Evolutionary conservation across 1,140 invertebrate species (phyloP), one percentile per base, ranked within the genome.

Genomic region (Pseudomyrmex concolor): DNA sequence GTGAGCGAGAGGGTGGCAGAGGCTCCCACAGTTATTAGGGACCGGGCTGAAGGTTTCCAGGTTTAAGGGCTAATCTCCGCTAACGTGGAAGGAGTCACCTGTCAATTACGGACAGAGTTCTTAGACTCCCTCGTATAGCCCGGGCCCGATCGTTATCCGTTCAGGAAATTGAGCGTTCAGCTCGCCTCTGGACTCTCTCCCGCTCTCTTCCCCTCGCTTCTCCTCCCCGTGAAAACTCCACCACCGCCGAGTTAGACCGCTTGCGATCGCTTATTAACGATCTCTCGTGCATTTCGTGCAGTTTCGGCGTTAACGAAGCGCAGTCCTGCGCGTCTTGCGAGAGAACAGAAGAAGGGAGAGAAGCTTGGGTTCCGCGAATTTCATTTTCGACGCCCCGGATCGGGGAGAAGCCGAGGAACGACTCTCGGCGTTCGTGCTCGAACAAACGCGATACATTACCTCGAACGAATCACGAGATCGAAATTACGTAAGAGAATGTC

Each of bases 41-140:
- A n/a, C 45, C 10, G 62, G 17, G 17, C 48, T 10, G 77, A 34
- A 59, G 54, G 82, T 85, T 88, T 51, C 72, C 76, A 5, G n/a
- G 84, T 83, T 71, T 67, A 78, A 22, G 74, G 60, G 59, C n/a
- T 70, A 80, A 55, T 43, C 70, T 54, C 48, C 4, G 50, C 72
- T 64, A 34, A 62, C 17, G 59, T 59, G 48, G 70, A 88, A 86
- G 87, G 86, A 90, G 86, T 90, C 89, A 89, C 84, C 90, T 90
- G 88, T 92, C 91, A 92, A 92, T 92, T 92, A 92, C 78, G 63
- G 84, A 77, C 60, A 63, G 71, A 70, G 48, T 45, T 67, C 62
- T 54, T 74, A 60, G 64, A 70, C 67, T 60, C 51, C 62, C 66
- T 54, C 57, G 60, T 76, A 59, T 34, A 34, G 34, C 59, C 60